These are phyloP conservation scores for Amphibalanus amphitrite DNA, from an alignment of 1,140 invertebrate species.

Conservation along the genomic window DNA sequence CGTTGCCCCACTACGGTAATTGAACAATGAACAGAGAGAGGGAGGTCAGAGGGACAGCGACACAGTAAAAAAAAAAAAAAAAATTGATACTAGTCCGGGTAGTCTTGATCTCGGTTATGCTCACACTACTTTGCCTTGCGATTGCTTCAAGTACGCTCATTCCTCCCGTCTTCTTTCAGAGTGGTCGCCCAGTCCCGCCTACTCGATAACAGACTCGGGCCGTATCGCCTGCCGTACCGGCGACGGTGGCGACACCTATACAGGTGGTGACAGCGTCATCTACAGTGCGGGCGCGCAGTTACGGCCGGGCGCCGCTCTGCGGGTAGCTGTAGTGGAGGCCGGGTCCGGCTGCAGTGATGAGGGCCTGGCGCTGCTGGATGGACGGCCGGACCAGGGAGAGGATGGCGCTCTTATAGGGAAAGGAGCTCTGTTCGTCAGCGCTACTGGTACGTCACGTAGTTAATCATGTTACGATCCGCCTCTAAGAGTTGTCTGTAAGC, in stretches of 20 bases:
- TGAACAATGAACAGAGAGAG: too few species aligned
- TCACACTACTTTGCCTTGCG: too few species aligned
- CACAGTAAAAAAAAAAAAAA: too few species aligned
- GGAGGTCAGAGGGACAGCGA: too few species aligned
- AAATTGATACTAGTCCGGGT: too few species aligned
- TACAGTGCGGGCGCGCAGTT: neutral
- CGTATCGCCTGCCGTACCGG: neutral
- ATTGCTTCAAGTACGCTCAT: too few species aligned
- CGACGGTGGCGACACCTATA: too few species aligned
- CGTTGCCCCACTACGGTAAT: neutral
- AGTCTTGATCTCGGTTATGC: too few species aligned
- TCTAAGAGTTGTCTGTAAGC: too few species aligned
- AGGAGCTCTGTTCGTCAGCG: neutral
- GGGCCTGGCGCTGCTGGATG: neutral
- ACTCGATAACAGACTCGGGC: neutral
- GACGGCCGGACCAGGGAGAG: too few species aligned
- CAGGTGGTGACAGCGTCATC: neutral
- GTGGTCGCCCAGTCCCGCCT: neutral
- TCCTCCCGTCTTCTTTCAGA: neutral
- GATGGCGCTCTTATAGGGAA: neutral
- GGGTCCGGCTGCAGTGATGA: neutral
- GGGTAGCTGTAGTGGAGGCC: neutral
- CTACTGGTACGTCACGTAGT: too few species aligned
- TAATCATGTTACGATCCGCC: too few species aligned
- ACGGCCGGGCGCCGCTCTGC: neutral